These are phyloP conservation scores for Zaprionus kolodkinae DNA, from an alignment of 1,140 invertebrate genomes.

Conservation along the genomic window DNA sequence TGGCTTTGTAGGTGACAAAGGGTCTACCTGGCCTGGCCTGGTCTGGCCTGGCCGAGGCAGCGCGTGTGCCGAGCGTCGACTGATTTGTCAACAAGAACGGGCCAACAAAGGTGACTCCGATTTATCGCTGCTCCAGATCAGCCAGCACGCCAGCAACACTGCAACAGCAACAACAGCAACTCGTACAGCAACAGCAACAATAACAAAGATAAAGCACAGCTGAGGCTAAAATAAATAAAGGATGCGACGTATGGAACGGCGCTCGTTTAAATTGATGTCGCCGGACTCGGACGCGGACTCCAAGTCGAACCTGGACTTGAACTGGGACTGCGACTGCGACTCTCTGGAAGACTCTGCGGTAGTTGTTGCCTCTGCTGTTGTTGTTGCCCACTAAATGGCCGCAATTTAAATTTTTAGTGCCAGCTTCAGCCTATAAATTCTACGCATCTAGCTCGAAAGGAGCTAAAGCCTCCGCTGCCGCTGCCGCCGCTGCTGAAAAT, in stretches of 20 bases:
- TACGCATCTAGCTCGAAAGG: slow-evolving; percentile 9
- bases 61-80: slow-evolving; percentile 76
- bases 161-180: slow-evolving; percentile 33
- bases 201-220: slow-evolving; percentile 42
- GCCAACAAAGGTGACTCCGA: slow-evolving; percentile 71
- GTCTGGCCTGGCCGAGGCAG: not conserved
- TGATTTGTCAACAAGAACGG: slow-evolving; percentile 77
- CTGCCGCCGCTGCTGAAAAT: slow-evolving; percentile 16
- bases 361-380: slow-evolving; percentile 12
- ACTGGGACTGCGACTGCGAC: slow-evolving; percentile 5
- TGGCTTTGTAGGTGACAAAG: slow-evolving; percentile 77
- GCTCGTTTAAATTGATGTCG: slow-evolving; percentile 72
- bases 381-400: slow-evolving; percentile 66
- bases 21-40: slow-evolving; percentile 13
- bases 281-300: slow-evolving; percentile 15
- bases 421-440: slow-evolving; percentile 67
- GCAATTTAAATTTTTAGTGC: slow-evolving; percentile 81
- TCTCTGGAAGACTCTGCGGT: not conserved
- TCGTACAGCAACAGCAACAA: slow-evolving; percentile 16
- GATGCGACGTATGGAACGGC: slow-evolving; percentile 49
- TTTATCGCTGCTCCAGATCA: slow-evolving; percentile 81
- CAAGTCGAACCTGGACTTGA: slow-evolving; percentile 16
- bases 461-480: slow-evolving; percentile 5
- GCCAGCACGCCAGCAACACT: slow-evolving; percentile 41
- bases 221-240: slow-evolving; percentile 39